Base-by-base conservation (phyloP, 2,797 vertebrate species). In the Lepus oiostolus region DNA sequence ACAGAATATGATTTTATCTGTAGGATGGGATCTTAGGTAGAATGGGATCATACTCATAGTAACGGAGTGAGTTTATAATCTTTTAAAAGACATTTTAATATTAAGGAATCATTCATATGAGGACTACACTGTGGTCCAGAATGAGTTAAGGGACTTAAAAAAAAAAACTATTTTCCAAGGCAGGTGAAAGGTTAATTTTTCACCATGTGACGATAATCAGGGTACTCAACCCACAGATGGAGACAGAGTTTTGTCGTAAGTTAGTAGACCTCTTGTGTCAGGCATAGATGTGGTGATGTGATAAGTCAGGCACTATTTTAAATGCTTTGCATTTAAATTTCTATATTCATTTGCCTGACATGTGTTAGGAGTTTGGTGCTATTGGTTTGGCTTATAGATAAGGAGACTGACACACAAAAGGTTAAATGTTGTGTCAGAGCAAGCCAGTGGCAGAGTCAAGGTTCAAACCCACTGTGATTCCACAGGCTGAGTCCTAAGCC, bases 161-260 rank as follows among this genome's bases (percentile, higher is more conserved):
- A 81, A 54, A 19, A 58, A 21, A 58, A 58, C 16, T 68, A 8
- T 68, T 92, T 88, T 63, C n/a, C 62, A 74, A 86, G 89, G 22
- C 35, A 86, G 62, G 17, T 85, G 54, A 89, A 82, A 74, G 28
- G 11, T 93, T 95, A 47, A 17, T 11, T 89, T 96, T 96, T 84
- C 17, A 38, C 17, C 58, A 7, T 67, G 1, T 90, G 54, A 52
- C 77, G 74, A 79, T 79, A 91, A 91, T 60, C 50, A 80, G 71
- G 5, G 1, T 0, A 30, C 13, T 92, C 17, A 60, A 21, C 68
- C 32, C n/a, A 58, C 38, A 83, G 70, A 30, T 42, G 68, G 82
- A 90, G 42, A 89, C 21, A 80, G 54, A 28, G 30, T 24, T 79
- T 88, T 38, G 63, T 95, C 67, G 70, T 71, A 54, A 47, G 38